Percentiles rank a stretch among this genome's conserved stretches.
Evolutionary conservation across 2,113 vertebrate genomes (phyloP).

Genomic region (Podiceps cristatus): DNA sequence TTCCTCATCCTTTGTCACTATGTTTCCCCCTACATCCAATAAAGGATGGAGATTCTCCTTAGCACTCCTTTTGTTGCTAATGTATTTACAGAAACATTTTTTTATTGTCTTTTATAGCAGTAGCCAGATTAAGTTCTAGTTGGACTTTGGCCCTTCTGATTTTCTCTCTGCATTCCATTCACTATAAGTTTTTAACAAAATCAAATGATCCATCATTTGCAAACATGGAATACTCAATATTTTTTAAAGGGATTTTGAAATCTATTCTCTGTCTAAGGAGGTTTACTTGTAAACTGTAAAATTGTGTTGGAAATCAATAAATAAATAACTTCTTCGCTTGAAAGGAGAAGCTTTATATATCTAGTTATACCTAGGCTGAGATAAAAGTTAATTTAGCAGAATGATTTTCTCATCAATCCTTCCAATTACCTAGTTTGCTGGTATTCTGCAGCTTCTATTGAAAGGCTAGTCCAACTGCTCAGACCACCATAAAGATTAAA

Average conservation of each 20-base stretch:
- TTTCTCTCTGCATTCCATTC: no score
- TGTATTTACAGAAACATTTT: no score
- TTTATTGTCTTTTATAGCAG: no score
- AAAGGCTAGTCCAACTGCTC: not conserved
- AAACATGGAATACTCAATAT: not conserved
- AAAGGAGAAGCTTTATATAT: not conserved
- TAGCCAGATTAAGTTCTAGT: no score
- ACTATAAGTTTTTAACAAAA: not conserved
- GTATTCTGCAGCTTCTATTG: not conserved
- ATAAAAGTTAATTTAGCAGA: not conserved
- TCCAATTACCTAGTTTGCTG: not conserved
- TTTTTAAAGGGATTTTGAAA: not conserved
- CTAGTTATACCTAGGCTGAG: not conserved
- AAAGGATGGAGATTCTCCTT: no score
- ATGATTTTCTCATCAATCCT: not conserved
- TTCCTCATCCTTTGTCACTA: no score
- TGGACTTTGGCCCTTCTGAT: no score
- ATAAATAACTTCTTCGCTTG: not conserved
- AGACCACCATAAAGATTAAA: not conserved
- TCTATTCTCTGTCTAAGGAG: not conserved
- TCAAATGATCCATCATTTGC: not conserved
- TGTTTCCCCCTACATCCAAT: no score
- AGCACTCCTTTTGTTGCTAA: no score
- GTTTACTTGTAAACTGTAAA: not conserved
- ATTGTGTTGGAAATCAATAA: not conserved